Percentiles rank a stretch among this genome's conserved stretches.
Evolutionary conservation across 2,888 invertebrate genomes (phyloP).

Genomic region (Heliconius hortense): DNA sequence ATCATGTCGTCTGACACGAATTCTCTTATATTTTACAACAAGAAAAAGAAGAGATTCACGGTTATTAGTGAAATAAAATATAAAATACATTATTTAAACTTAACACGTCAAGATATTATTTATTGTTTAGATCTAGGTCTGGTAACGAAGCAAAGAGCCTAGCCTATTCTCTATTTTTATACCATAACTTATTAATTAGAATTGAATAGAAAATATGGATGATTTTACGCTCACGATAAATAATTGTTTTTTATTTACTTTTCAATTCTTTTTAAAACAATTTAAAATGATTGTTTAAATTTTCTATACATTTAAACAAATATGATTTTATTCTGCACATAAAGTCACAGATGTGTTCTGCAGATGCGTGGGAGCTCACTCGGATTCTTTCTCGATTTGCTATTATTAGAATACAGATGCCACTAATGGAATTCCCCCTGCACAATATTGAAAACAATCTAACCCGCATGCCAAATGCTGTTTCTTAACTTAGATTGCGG

Average conservation of each 20-base stretch:
- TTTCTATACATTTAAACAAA: constrained; percentile 5
- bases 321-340: constrained; percentile 3
- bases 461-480: not conserved
- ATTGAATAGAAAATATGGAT: not conserved
- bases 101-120: too few species aligned
- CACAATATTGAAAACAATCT: not conserved
- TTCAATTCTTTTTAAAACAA: not conserved
- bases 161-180: not conserved
- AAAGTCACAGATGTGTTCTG: constrained; percentile 24
- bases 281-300: not conserved
- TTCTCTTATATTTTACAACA: not conserved
- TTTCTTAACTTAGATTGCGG: not conserved
- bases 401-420: constrained; percentile 58
- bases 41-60: too few species aligned
- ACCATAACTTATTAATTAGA: not conserved
- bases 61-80: too few species aligned
- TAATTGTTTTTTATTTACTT: not conserved
- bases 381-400: constrained; percentile 52
- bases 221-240: not conserved
- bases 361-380: constrained; percentile 47
- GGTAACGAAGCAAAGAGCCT: too few species aligned
- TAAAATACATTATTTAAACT: too few species aligned
- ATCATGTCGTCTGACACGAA: not conserved
- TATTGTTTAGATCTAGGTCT: too few species aligned
- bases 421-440: constrained; percentile 48